Percentiles rank a stretch among this genome's conserved stretches.
Conservation (phyloP, 2,888 invertebrate species). For the Xestia ashworthii region DNA sequence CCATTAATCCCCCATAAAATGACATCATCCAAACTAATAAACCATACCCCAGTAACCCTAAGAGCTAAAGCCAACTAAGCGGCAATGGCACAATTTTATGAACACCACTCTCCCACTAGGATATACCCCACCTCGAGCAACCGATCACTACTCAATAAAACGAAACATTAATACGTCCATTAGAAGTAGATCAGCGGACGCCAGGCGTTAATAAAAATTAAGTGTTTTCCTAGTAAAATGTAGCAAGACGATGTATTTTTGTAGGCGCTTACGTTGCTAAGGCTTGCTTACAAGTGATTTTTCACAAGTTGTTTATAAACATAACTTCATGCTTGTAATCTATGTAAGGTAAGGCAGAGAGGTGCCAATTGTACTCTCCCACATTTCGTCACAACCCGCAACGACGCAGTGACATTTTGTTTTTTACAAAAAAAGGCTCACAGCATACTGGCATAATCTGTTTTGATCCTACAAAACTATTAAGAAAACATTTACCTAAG, state of each 20-base stretch:
- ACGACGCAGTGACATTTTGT: not conserved
- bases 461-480: not conserved
- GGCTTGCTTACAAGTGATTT: not conserved
- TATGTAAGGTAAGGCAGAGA: not conserved
- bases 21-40: not conserved
- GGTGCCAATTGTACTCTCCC: not conserved
- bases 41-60: not conserved
- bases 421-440: too few relatives aligned
- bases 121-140: not conserved
- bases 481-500: not conserved
- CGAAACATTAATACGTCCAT: slow-evolving; percentile 72
- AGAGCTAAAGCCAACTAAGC: slow-evolving; percentile 18
- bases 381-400: not conserved
- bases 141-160: slow-evolving; percentile 67
- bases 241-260: slow-evolving; percentile 42
- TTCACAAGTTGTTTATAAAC: not conserved
- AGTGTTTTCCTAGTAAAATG: slow-evolving; percentile 63
- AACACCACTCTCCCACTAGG: slow-evolving; percentile 14
- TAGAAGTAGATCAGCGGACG: slow-evolving; percentile 66
- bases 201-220: slow-evolving; percentile 72
- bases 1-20: not conserved
- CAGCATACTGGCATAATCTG: not conserved
- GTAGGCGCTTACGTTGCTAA: not conserved
- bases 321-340: not conserved
- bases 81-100: slow-evolving; percentile 25